A percentile compares a stretch with the other conserved stretches of the same genome.
phyloP scores from a whole-genome alignment of 1,140 invertebrate species.

The Drosophila bifasciata region DNA sequence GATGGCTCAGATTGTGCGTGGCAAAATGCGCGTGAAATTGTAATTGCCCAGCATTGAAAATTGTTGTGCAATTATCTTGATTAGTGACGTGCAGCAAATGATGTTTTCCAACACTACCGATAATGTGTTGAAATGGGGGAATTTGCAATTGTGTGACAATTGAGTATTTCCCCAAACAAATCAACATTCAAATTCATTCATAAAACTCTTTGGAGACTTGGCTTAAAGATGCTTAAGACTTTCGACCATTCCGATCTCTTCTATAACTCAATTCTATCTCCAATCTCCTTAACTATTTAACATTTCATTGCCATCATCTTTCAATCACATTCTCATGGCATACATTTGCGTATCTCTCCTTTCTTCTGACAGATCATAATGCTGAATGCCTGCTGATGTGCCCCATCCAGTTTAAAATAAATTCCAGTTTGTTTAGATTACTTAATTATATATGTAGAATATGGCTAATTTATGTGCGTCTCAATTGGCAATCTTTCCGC shows the following conservation, averaged over 20 bases:
- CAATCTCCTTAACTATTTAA: conserved; percentile 1
- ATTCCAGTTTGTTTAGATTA: conserved; percentile 43
- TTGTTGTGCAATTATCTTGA: conserved; percentile 57
- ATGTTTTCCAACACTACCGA: conserved; percentile 39
- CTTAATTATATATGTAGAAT: conserved; percentile 63
- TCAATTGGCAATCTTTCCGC: conserved; percentile 52
- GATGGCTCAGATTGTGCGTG: conserved; percentile 43
- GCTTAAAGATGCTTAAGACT: neutral
- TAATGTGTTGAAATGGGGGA: conserved; percentile 68
- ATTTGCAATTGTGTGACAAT: conserved; percentile 54
- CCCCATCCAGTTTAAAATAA: conserved; percentile 37
- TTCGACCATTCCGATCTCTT: neutral
- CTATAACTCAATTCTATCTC: neutral
- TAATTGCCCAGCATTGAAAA: conserved; percentile 49
- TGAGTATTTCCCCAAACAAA: too few species aligned
- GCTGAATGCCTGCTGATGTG: conserved; percentile 36
- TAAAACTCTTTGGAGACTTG: neutral
- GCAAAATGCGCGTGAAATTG: conserved; percentile 62
- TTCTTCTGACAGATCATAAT: conserved; percentile 50
- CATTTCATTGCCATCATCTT: conserved; percentile 34
- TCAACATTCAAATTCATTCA: too few species aligned
- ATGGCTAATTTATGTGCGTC: conserved; percentile 42
- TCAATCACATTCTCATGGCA: conserved; percentile 21
- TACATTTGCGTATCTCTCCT: conserved; percentile 37
- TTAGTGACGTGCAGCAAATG: conserved; percentile 51